phyloP scores from a whole-genome alignment of 2,888 invertebrate genomes.

The Scrobipalpa costella region DNA sequence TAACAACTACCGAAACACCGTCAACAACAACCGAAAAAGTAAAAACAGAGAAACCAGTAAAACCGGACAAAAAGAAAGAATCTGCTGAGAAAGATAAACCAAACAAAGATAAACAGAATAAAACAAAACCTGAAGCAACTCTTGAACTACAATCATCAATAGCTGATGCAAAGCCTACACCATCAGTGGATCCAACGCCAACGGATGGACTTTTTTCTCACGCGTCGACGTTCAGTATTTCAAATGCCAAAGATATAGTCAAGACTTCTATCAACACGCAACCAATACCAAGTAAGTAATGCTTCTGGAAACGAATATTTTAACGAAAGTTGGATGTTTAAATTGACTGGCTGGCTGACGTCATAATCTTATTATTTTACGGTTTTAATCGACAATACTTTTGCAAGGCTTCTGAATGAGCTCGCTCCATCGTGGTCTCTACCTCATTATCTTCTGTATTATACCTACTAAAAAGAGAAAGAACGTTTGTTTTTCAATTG shows the following conservation, averaged over 20 bases:
- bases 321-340: not conserved
- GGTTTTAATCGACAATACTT: too few relatives aligned
- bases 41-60: conserved; percentile 43
- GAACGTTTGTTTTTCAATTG: too few relatives aligned
- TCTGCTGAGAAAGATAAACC: conserved; percentile 57
- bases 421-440: too few relatives aligned
- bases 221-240: conserved; percentile 43
- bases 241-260: conserved; percentile 41
- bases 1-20: conserved; percentile 42
- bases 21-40: conserved; percentile 36
- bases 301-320: not conserved
- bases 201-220: conserved; percentile 59
- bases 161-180: conserved; percentile 42
- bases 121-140: conserved; percentile 51
- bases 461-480: too few relatives aligned
- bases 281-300: conserved; percentile 63
- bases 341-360: not conserved
- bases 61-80: conserved; percentile 68
- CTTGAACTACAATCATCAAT: conserved; percentile 62
- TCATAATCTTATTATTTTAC: too few relatives aligned
- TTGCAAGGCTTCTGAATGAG: too few relatives aligned
- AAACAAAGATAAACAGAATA: conserved; percentile 43
- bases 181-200: conserved; percentile 56
- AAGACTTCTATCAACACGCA: conserved; percentile 63
- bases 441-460: too few relatives aligned